Percentiles rank a stretch among this genome's conserved stretches.
phyloP scores from a whole-genome alignment of 2,888 invertebrate genomes.

The Embidobia sp. region DNA sequence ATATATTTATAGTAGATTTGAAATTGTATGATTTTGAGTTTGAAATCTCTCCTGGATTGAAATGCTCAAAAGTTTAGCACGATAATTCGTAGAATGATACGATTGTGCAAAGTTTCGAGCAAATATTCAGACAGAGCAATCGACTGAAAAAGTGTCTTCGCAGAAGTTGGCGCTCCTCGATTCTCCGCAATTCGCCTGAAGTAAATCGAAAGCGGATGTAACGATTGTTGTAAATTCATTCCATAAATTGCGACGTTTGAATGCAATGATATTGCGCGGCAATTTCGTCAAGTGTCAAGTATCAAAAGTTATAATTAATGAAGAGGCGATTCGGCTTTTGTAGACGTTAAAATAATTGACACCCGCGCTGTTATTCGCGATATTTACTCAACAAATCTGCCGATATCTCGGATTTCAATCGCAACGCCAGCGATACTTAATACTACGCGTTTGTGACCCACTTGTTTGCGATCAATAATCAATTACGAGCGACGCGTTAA shows the following conservation, averaged over 20 bases:
- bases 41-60: slow-evolving; percentile 37
- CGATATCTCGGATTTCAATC: slow-evolving; percentile 27
- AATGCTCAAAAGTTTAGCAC: slow-evolving; percentile 45
- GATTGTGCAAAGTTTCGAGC: slow-evolving; percentile 49
- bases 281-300: slow-evolving; percentile 3
- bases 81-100: slow-evolving; percentile 51
- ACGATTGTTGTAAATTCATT: slow-evolving; percentile 47
- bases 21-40: slow-evolving; percentile 49
- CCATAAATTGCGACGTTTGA: slow-evolving; percentile 36
- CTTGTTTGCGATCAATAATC: slow-evolving; percentile 33
- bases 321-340: slow-evolving; percentile 3
- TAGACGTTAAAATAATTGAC: slow-evolving; percentile 11
- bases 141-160: slow-evolving; percentile 50
- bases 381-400: slow-evolving; percentile 19
- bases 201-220: slow-evolving; percentile 44
- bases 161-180: slow-evolving; percentile 29
- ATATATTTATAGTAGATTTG: too few relatives aligned
- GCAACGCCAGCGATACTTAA: slow-evolving; percentile 22
- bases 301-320: slow-evolving; percentile 34
- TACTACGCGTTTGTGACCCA: slow-evolving; percentile 24
- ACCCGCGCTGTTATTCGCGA: slow-evolving; percentile 17
- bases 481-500: slow-evolving; percentile 13
- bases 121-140: slow-evolving; percentile 46
- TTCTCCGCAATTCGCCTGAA: slow-evolving; percentile 30
- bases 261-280: slow-evolving; percentile 3